A percentile compares a stretch with the other conserved stretches of the same genome.
These are phyloP conservation scores for Agriopis marginaria DNA, from an alignment of 2,888 invertebrate genomes.

Conservation along the genomic window DNA sequence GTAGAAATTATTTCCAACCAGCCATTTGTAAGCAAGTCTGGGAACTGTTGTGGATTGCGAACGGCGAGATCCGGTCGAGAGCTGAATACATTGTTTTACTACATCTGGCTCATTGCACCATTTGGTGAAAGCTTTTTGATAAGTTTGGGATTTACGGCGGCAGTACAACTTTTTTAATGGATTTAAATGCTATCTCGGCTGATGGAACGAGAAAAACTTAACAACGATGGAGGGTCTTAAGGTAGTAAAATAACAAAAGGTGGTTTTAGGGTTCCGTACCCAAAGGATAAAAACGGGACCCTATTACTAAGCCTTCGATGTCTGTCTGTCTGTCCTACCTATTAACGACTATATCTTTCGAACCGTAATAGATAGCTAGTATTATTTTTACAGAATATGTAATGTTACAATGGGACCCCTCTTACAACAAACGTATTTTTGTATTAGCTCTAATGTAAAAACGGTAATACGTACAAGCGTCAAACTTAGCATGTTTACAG, in stretches of 20 bases:
- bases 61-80: constrained; percentile 11
- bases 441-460: no score
- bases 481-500: no score
- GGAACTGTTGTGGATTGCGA: constrained; percentile 6
- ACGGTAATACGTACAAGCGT: no score
- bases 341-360: no score
- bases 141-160: constrained; percentile 22
- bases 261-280: no score
- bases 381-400: no score
- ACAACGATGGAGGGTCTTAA: constrained; percentile 1
- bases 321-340: no score
- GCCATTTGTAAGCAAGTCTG: constrained; percentile 10
- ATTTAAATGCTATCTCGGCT: constrained; percentile 10
- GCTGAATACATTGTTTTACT: constrained; percentile 20
- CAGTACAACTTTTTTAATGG: constrained; percentile 17
- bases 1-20: constrained; percentile 2
- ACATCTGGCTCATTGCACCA: constrained; percentile 22
- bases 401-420: no score
- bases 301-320: no score
- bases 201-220: constrained; percentile 13
- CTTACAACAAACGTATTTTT: no score
- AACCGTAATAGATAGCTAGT: no score
- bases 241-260: not conserved
- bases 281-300: no score
- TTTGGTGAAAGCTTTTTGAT: constrained; percentile 25